Conservation (phyloP, 2,113 vertebrate genomes). For the Heptranchias perlo region DNA sequence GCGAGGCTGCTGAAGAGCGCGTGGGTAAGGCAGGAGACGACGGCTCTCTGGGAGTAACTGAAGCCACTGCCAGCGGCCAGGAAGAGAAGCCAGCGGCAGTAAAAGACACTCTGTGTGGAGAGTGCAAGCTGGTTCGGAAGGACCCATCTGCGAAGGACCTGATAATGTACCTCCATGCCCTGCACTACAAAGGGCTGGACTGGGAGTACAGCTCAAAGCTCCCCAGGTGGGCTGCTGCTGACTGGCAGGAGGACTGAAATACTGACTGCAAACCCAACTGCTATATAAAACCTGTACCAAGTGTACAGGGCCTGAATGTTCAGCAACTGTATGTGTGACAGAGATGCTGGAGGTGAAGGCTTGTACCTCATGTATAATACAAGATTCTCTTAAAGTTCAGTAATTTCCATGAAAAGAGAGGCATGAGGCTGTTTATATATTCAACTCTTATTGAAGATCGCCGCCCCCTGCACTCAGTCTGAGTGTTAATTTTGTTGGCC, state of each 20-base stretch:
- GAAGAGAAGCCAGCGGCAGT: constrained; percentile 38
- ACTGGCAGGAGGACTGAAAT: constrained; percentile 65
- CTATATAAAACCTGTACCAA: not conserved
- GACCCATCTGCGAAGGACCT: constrained; percentile 84
- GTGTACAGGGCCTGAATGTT: not conserved
- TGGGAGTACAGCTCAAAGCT: constrained; percentile 82
- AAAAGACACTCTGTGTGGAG: constrained; percentile 75
- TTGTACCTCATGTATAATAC: not conserved
- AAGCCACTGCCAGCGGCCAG: not conserved
- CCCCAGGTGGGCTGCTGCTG: constrained; percentile 85
- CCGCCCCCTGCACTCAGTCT: not conserved
- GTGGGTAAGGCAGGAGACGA: not conserved
- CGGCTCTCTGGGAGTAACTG: not conserved
- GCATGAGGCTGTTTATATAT: not conserved
- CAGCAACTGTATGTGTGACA: not conserved
- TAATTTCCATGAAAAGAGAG: not conserved
- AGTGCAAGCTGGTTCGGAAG: constrained; percentile 68
- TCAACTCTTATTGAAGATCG: not conserved
- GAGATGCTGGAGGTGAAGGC: not conserved
- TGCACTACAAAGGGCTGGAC: constrained; percentile 81
- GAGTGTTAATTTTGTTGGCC: not conserved
- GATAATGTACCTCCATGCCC: constrained; percentile 89
- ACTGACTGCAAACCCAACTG: not conserved
- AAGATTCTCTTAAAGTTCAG: not conserved
- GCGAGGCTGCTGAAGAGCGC: fast-evolving